phyloP scores from a whole-genome alignment of 2,888 invertebrate species.

The Dasypogon diadema region DNA sequence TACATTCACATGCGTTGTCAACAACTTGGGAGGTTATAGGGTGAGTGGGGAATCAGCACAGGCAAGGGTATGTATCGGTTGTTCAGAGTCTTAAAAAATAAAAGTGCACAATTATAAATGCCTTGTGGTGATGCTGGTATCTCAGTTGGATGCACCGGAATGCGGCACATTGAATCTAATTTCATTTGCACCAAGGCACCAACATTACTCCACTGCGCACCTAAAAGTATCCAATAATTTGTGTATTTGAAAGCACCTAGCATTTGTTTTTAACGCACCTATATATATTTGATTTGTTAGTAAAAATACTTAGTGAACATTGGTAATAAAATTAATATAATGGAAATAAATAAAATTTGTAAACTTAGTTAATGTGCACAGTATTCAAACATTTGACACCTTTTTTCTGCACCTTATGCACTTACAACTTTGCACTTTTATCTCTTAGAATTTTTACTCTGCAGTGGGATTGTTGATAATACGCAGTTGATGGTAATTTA shows the following conservation, averaged over 20 bases:
- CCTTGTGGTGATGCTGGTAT: constrained; percentile 54
- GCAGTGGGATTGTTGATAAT: constrained; percentile 17
- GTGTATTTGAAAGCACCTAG: constrained; percentile 23
- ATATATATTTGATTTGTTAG: constrained; percentile 2
- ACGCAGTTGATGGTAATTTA: background rate
- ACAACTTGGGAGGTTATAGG: constrained; percentile 82
- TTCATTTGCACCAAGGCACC: constrained; percentile 48
- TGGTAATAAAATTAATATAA: constrained; percentile 32
- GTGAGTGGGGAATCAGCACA: constrained; percentile 91
- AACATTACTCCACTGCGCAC: constrained; percentile 46
- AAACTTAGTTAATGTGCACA: constrained; percentile 30
- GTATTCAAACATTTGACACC: constrained; percentile 20
- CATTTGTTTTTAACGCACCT: constrained; percentile 16
- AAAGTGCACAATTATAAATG: constrained; percentile 49
- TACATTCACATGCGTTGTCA: constrained; percentile 83
- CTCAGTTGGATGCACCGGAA: constrained; percentile 56
- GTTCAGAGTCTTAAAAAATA: constrained; percentile 57
- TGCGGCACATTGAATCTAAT: constrained; percentile 52
- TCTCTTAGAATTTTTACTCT: constrained; percentile 30
- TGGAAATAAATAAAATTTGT: constrained; percentile 6
- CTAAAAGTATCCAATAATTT: constrained; percentile 42
- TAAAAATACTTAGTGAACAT: constrained; percentile 25
- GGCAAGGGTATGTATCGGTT: constrained; percentile 86
- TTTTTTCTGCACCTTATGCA: constrained; percentile 41
- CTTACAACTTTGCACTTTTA: constrained; percentile 48